These are phyloP conservation scores for Armadillidium nasatum DNA, from an alignment of 1,140 invertebrate species.

Conservation along the genomic window DNA sequence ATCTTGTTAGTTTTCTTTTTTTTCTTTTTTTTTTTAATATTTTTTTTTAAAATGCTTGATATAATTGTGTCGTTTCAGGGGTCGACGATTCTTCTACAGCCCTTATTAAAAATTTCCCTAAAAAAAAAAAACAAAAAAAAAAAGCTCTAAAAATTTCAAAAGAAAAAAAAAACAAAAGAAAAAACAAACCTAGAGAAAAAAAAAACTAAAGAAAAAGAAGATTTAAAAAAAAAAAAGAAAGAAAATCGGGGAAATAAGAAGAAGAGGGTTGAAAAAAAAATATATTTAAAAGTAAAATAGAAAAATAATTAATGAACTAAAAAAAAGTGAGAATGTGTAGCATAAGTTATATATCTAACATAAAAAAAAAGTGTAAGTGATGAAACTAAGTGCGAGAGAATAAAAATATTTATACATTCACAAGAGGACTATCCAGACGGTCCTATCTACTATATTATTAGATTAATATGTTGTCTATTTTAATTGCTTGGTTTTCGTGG, in stretches of 20 bases:
- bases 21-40: too few relatives aligned
- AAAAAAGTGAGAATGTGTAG: constrained; percentile 2
- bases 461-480: too few relatives aligned
- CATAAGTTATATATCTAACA: constrained; percentile 16
- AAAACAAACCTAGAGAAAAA: background rate
- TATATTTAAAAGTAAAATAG: background rate
- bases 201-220: constrained; percentile 23
- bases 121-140: too few relatives aligned
- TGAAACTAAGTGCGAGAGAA: background rate
- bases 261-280: constrained; percentile 18
- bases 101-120: constrained; percentile 19
- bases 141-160: too few relatives aligned
- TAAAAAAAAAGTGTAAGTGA: constrained; percentile 5
- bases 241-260: constrained; percentile 15
- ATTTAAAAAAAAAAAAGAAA: too few relatives aligned
- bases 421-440: too few relatives aligned
- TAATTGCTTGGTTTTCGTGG: too few relatives aligned
- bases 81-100: constrained; percentile 26
- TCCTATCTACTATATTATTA: too few relatives aligned
- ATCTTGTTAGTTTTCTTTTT: too few relatives aligned
- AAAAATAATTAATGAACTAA: constrained; percentile 5
- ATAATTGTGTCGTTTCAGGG: constrained; percentile 25
- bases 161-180: constrained; percentile 8
- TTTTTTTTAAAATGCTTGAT: too few relatives aligned
- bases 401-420: background rate